phyloP scores from a whole-genome alignment of 37 sponge, comb jelly and placozoan genomes.

The Ianthella basta region DNA sequence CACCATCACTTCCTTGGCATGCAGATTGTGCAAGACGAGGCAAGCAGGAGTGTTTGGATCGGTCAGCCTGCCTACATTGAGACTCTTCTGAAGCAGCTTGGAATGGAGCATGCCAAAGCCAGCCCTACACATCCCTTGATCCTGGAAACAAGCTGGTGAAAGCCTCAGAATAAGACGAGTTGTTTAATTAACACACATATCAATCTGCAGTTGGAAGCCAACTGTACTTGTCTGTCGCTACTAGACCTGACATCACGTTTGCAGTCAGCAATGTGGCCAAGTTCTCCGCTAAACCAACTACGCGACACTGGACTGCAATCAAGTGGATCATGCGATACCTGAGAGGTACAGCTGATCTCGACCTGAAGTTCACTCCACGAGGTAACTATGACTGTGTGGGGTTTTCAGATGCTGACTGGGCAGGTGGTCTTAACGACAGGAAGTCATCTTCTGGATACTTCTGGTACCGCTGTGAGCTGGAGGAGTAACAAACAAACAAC shows the following conservation, averaged over 20 bases:
- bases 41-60: slow-evolving; percentile 45
- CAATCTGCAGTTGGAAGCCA: slow-evolving; percentile 57
- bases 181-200: slow-evolving; percentile 26
- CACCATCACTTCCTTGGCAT: slow-evolving; percentile 51
- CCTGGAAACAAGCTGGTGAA: slow-evolving; percentile 38
- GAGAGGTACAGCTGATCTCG: not conserved
- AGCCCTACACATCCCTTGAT: slow-evolving; percentile 42
- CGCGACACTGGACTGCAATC: slow-evolving; percentile 45
- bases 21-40: slow-evolving; percentile 29
- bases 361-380: not conserved
- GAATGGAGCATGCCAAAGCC: slow-evolving; percentile 47
- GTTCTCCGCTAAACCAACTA: slow-evolving; percentile 53
- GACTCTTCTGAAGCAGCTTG: slow-evolving; percentile 40
- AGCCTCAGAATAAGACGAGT: slow-evolving; percentile 12
- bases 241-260: slow-evolving; percentile 61
- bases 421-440: slow-evolving; percentile 1
- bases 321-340: slow-evolving; percentile 60
- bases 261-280: slow-evolving; percentile 54
- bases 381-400: not conserved
- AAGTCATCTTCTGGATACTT: slow-evolving; percentile 1
- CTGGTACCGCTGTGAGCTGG: slow-evolving; percentile 9
- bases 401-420: slow-evolving; percentile 13
- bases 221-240: slow-evolving; percentile 48
- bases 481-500: slow-evolving; percentile 21
- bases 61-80: slow-evolving; percentile 57